A percentile compares a stretch with the other conserved stretches of the same genome.
Conservation (phyloP, 2,888 invertebrate genomes). For the Cheilosia pagana region DNA sequence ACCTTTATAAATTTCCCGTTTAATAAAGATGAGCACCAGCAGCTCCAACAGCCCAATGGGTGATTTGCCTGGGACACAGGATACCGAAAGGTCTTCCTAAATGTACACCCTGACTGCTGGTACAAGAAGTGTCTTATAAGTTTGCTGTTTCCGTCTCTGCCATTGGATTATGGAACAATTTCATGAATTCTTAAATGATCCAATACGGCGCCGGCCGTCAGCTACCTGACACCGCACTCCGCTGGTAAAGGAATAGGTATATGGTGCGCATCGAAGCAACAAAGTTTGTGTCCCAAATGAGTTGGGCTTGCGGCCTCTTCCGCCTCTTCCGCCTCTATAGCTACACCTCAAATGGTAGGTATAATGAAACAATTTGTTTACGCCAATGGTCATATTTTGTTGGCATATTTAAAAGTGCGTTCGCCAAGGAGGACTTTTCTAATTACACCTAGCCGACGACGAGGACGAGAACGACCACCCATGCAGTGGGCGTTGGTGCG, state of each 20-base stretch:
- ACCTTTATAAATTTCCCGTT: conserved; percentile 69
- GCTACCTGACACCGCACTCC: conserved; percentile 51
- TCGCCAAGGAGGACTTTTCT: conserved; percentile 20
- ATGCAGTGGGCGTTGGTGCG: neutral
- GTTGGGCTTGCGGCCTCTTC: neutral
- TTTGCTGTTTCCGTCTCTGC: conserved; percentile 36
- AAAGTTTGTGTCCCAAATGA: conserved; percentile 60
- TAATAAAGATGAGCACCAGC: conserved; percentile 72
- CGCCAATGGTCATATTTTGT: conserved; percentile 61
- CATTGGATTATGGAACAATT: conserved; percentile 69
- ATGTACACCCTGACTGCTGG: conserved; percentile 64
- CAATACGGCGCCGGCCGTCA: conserved; percentile 62
- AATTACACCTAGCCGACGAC: conserved; percentile 33
- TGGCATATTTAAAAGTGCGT: conserved; percentile 34
- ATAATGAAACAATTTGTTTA: conserved; percentile 72
- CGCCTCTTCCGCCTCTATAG: neutral
- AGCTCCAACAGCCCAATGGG: conserved; percentile 16
- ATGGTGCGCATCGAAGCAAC: conserved; percentile 62
- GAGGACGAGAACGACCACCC: conserved; percentile 32
- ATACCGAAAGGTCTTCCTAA: conserved; percentile 53
- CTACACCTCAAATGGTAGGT: conserved; percentile 38
- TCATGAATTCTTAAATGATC: conserved; percentile 74
- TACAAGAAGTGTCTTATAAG: conserved; percentile 56
- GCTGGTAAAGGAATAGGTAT: no score
- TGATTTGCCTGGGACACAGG: neutral